A percentile compares a stretch with the other conserved stretches of the same genome.
These are phyloP conservation scores for Creontiades dilutus DNA, from an alignment of 2,888 invertebrate species.

Conservation along the genomic window DNA sequence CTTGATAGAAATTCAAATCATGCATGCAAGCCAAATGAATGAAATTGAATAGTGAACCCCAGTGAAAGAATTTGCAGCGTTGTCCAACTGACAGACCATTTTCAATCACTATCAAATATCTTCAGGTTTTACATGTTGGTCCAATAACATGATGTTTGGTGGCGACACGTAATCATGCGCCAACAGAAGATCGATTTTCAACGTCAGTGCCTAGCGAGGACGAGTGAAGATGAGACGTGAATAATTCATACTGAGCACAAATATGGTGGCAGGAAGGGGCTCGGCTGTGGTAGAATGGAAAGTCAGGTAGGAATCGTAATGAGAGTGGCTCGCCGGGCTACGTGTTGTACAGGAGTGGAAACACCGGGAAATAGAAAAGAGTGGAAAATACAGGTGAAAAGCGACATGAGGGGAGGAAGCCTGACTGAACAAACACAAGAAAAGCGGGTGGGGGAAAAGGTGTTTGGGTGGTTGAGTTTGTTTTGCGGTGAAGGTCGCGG, in stretches of 20 bases:
- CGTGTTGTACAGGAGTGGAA: background rate
- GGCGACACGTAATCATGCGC: background rate
- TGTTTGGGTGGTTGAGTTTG: background rate
- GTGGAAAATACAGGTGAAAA: background rate
- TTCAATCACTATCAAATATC: no score
- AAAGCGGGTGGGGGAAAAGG: constrained; percentile 9
- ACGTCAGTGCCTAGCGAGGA: background rate
- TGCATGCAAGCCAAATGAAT: no score
- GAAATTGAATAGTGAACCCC: no score
- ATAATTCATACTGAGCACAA: constrained; percentile 22
- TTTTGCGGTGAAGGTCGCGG: background rate
- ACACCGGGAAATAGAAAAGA: constrained; percentile 11
- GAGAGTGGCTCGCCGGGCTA: constrained; percentile 12
- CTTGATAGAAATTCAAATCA: no score
- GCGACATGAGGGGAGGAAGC: background rate
- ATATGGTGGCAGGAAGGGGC: constrained; percentile 2
- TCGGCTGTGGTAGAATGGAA: background rate
- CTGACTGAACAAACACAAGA: background rate
- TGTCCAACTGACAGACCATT: no score
- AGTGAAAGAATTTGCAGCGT: no score
- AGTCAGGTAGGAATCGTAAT: constrained; percentile 29
- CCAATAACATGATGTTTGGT: background rate
- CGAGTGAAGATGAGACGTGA: background rate
- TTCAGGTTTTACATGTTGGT: no score
- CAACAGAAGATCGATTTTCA: background rate